Evolutionary conservation across 2,113 vertebrate species (phyloP), one percentile per base, ranked within the genome.

Genomic region (Ptilonorhynchus violaceus): DNA sequence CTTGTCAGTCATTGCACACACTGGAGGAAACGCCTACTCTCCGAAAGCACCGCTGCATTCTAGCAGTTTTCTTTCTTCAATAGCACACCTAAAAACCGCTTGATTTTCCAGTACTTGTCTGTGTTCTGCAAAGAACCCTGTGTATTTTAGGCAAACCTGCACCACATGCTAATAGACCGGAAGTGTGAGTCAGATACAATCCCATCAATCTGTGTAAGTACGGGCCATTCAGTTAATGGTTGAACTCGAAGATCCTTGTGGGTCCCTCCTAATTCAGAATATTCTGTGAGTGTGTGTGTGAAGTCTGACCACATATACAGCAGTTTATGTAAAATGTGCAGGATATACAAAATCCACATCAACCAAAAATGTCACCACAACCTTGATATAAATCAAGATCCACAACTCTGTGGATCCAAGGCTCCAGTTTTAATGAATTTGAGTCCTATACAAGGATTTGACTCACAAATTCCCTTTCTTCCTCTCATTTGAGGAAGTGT

Each of bases 21-120:
- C 1, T 0, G 10, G 67, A 60, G 37, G 77, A 92, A 74, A 37
- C 0, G 0, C 31, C 58, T 33, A 0, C 44, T 33, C 25, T 30
- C 79, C 23, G 44, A 52, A 55, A 79, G 28, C 27, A 23, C 52
- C 11, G 35, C 19, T 49, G 60, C 25, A 0, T 66, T 66, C 47
- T 8, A 21, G 46, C 41, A 39, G 30, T 35, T 39, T 22, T 39
- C 41, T 20, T 44, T 41, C 72, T 47, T 66, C 23, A 19, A 1
- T 1, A 47, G 31, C 68, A 47, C 68, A 35, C 15, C 49, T 27
- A 66, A 47, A 41, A 77, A 62, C 42, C 2, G 1, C 69, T 81
- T 22, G 11, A 5, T 17, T 75, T 89, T 89, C 47, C 72, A 9
- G 13, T 3, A 28, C 18, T 21, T 60, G 39, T 9, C 64, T 17